Conservation (phyloP, 2,113 vertebrate genomes). For the Trinectes maculatus region DNA sequence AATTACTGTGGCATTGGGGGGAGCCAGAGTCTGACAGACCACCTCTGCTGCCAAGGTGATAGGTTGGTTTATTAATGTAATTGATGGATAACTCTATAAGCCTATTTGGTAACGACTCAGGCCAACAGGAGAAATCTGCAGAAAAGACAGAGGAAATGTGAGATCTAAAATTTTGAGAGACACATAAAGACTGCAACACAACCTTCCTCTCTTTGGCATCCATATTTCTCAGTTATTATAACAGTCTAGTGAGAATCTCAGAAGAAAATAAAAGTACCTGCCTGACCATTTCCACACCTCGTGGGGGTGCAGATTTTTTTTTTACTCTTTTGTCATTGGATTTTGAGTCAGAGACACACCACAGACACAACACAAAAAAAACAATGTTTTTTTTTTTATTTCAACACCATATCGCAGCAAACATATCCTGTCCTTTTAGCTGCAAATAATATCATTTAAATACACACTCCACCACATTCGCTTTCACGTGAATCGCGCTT, state of each 20-base stretch:
- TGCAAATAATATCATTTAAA: constrained; percentile 31
- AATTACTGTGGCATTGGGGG: neutral
- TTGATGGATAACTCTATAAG: neutral
- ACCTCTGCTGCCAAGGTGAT: constrained; percentile 4
- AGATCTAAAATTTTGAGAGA: too few species aligned
- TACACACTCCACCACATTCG: neutral
- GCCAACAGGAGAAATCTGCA: too few species aligned
- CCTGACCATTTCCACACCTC: neutral
- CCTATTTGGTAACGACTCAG: neutral
- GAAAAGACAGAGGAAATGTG: too few species aligned
- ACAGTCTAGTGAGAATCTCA: neutral
- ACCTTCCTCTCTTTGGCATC: neutral
- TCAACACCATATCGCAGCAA: constrained; percentile 6
- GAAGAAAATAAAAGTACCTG: neutral
- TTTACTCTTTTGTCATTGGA: too few species aligned
- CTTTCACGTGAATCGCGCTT: constrained; percentile 24
- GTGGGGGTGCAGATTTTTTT: too few species aligned
- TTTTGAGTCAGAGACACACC: too few species aligned
- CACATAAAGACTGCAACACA: too few species aligned
- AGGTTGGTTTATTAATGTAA: constrained; percentile 16
- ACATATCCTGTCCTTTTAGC: constrained; percentile 34
- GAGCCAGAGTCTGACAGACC: constrained; percentile 5
- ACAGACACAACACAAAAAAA: too few species aligned
- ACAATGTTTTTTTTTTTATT: too few species aligned
- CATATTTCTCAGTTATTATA: neutral